Evolutionary conservation across 2,797 vertebrate species (phyloP), one percentile per base, ranked within the genome.

Genomic region (Pangasius macronema): DNA sequence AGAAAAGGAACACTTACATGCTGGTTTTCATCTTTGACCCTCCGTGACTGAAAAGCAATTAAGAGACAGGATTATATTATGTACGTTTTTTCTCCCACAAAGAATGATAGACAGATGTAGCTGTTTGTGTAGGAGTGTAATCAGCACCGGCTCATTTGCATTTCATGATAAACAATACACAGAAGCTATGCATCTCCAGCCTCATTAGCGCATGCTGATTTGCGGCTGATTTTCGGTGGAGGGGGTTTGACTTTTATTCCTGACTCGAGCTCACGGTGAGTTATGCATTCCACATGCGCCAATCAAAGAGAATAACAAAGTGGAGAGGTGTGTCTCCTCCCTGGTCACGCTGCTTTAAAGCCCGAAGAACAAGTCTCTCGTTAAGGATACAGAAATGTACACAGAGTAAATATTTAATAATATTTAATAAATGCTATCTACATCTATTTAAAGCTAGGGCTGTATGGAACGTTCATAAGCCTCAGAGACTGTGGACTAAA

Each of bases 21-120:
- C 93, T 97, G 96, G 93, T 91, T 92, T 89, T 97, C 95, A 49
- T 97, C 96, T 95, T 94, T 97, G 91, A 99, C 95, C 96, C 98
- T 97, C 96, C 97, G 96, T 91, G 98, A 98, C 98, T 99, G 93
- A 89, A 97, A 95, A 94, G 92, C 83, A 96, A 96, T 82, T 92
- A 90, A 86, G 79, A 93, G 87, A 91, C 87, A 91, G 89, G 90
- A 87, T 89, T 88, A 89, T 87, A 81, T 86, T 86, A 90, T 81
- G 86, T 82, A 86, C 33, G 81, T 49, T 39, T 49, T 39, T 76
- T 65, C 86, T 85, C 13, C 59, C 89, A 88, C 81, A 90, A 91
- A 85, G 84, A 83, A 88, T 85, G 73, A 87, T 82, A 86, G 86
- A 90, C 89, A 89, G 87, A 89, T 85, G 85, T 70, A 91, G 88